Conservation (phyloP, 2,797 vertebrate species). For the Glossophaga mutica region DNA sequence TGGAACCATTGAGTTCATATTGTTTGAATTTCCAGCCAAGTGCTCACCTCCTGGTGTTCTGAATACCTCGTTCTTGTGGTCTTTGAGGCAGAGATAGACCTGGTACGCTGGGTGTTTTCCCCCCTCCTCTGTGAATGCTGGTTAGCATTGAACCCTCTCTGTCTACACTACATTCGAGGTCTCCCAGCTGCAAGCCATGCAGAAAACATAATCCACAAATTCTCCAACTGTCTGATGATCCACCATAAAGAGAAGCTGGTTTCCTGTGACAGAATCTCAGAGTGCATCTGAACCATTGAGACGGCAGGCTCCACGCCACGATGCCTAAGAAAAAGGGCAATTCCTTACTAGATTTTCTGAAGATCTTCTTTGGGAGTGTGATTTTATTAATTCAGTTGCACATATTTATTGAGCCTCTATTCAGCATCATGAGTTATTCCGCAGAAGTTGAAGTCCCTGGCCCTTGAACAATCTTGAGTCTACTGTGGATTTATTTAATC, state of each 20-base stretch:
- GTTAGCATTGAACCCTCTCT: accelerated
- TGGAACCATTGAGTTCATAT: accelerated
- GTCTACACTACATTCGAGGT: accelerated
- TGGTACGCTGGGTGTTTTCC: accelerated
- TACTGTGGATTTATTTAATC: background rate
- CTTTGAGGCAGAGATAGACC: background rate
- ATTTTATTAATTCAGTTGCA: background rate
- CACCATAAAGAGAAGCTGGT: background rate
- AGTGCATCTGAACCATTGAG: accelerated
- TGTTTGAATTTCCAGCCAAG: background rate
- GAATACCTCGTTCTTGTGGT: accelerated
- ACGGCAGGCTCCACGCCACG: accelerated
- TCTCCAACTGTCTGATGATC: background rate
- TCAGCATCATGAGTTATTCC: background rate
- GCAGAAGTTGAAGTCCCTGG: background rate
- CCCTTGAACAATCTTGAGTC: background rate
- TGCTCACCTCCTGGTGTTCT: accelerated
- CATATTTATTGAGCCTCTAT: accelerated
- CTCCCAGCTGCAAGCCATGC: accelerated
- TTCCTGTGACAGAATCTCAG: accelerated
- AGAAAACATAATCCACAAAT: background rate
- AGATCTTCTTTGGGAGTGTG: background rate
- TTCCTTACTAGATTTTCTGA: background rate
- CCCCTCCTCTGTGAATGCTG: background rate
- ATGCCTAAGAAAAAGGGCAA: background rate